Conservation (phyloP, 2,888 invertebrate genomes). For the Mythimna impura region DNA sequence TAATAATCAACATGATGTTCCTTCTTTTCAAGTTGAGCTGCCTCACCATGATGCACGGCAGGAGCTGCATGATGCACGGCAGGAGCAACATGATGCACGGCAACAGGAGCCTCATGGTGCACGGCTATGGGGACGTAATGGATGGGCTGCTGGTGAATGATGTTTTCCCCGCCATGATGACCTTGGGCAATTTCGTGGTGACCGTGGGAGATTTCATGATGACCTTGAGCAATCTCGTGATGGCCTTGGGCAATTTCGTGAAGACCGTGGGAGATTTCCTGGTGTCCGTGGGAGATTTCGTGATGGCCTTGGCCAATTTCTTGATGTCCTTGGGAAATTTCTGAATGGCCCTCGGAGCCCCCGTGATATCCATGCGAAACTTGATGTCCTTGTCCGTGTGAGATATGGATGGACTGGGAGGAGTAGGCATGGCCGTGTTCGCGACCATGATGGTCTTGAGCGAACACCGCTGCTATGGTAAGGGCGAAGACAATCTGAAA, state of each 20-base stretch:
- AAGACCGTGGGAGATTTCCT: slow-evolving; percentile 17
- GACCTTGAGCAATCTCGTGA: slow-evolving; percentile 10
- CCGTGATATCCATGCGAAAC: slow-evolving; percentile 36
- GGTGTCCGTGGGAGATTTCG: slow-evolving; percentile 10
- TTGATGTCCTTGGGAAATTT: slow-evolving; percentile 14
- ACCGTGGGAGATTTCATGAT: slow-evolving; percentile 9
- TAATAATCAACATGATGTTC: slow-evolving; percentile 72
- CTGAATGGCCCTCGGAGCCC: slow-evolving; percentile 12
- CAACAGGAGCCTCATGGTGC: slow-evolving; percentile 54
- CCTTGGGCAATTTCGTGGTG: slow-evolving; percentile 36
- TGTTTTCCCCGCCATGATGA: slow-evolving; percentile 52
- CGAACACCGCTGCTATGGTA: slow-evolving; percentile 65
- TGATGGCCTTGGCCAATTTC: slow-evolving; percentile 10
- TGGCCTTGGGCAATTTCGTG: slow-evolving; percentile 12
- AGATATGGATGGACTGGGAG: slow-evolving; percentile 70
- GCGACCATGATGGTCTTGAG: slow-evolving; percentile 72
- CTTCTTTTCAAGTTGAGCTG: slow-evolving; percentile 44
- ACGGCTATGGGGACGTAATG: slow-evolving; percentile 53
- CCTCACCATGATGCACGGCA: slow-evolving; percentile 38
- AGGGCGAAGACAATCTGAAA: slow-evolving; percentile 61
- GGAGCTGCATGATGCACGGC: slow-evolving; percentile 29
- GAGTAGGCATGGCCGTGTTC: slow-evolving; percentile 67
- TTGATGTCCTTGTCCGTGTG: slow-evolving; percentile 55
- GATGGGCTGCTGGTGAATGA: slow-evolving; percentile 55
- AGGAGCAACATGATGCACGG: slow-evolving; percentile 51